Base-by-base conservation (phyloP, 2,888 invertebrate genomes). In the Chalcosyrphus nemorum region DNA sequence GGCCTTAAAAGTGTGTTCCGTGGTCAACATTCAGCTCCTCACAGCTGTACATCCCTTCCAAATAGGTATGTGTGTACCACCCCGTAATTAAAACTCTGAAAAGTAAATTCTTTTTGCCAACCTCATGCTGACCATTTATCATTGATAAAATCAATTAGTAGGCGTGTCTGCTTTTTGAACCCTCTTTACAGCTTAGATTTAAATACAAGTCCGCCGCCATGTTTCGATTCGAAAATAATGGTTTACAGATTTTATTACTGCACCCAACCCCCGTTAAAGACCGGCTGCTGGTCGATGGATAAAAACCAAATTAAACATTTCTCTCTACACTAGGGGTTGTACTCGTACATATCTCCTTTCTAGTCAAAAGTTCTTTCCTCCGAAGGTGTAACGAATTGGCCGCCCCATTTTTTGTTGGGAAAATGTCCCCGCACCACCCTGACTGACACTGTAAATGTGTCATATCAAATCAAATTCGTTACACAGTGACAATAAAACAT, bases 391-490 rank as follows among this genome's bases (percentile, higher is more conserved):
- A 77, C 81, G 70, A 81, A 81, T 81, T 81, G 19, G 13, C 61
- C 74, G 66, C 59, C 80, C 75, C 57, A 38, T 56, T 4, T 24
- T 24, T 24, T n/a, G n/a, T n/a, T n/a, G 2, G 4, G 24, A 21
- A 17, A 66, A 45, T 15, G 13, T 59, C 13, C 24, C 57, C 57
- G 19, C 38, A 21, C 19, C 50, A 21, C 19, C 50, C n/a, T 11
- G 41, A 27, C 29, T 27, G n/a, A 13, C 56, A 32, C 54, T 78
- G 82, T 68, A 68, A 82, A 82, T 82, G 82, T 78, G 82, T 82
- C 82, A 78, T 68, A 82, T 68, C 78, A 82, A 82, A 82, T 82
- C 82, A 72, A 68, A 82, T 82, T 82, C 82, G 82, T 82, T 78
- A 78, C 82, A 63, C 47, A 50, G 45, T 47, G 82, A 82, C 82